Evolutionary conservation across 2,888 invertebrate species (phyloP).

Genomic region (Pandemis corylana): DNA sequence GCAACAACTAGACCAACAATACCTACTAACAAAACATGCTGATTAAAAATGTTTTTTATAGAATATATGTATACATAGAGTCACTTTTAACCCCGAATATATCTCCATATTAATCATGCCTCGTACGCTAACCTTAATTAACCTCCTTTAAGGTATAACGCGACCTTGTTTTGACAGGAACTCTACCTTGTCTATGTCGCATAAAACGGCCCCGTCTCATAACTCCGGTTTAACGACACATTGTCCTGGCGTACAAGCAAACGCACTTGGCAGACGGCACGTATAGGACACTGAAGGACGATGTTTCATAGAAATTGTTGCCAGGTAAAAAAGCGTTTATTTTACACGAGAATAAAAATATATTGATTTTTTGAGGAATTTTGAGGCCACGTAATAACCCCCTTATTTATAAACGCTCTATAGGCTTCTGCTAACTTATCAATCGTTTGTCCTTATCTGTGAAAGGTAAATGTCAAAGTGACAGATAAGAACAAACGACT

Average conservation of each 20-base stretch:
- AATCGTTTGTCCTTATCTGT: no score
- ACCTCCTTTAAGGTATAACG: slow-evolving; percentile 27
- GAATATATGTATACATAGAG: background rate
- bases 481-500: no score
- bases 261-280: slow-evolving; percentile 47
- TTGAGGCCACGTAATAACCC: no score
- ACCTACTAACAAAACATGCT: background rate
- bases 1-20: background rate
- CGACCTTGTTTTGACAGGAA: slow-evolving; percentile 34
- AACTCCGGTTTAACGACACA: slow-evolving; percentile 50
- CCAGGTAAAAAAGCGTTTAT: background rate
- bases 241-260: slow-evolving; percentile 50
- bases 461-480: no score
- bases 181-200: slow-evolving; percentile 35
- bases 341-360: no score
- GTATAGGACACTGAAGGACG: slow-evolving; percentile 25
- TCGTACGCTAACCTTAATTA: slow-evolving; percentile 33
- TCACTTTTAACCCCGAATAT: slow-evolving; percentile 2
- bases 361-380: no score
- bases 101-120: slow-evolving; percentile 18
- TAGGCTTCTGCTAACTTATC: no score
- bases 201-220: slow-evolving; percentile 44
- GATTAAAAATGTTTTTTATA: background rate
- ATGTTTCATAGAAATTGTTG: slow-evolving; percentile 12
- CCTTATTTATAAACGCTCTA: no score